Conservation (phyloP, 2,113 vertebrate species). For the Isurus oxyrinchus region DNA sequence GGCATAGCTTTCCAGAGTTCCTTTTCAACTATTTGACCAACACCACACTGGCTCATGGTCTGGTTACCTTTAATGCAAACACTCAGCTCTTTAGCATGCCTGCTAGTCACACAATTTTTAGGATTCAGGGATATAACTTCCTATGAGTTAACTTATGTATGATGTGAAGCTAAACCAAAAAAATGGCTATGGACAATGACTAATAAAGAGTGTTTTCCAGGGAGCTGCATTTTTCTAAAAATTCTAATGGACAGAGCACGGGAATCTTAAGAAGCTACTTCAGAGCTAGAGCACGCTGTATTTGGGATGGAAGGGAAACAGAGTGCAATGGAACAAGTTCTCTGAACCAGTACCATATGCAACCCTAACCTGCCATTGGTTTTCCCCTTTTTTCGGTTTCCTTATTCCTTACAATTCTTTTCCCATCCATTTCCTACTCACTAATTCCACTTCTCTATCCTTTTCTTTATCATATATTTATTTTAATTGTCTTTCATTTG, state of each 20-base stretch:
- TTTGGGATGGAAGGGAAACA: background rate
- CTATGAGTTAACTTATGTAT: too few relatives aligned
- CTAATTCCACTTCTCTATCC: background rate
- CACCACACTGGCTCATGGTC: too few relatives aligned
- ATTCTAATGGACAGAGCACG: background rate
- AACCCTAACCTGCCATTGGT: background rate
- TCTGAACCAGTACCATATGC: background rate
- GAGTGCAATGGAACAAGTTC: background rate
- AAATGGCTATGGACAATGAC: too few relatives aligned
- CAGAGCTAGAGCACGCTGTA: background rate
- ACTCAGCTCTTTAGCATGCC: too few relatives aligned
- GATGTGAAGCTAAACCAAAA: too few relatives aligned
- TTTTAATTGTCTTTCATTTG: background rate
- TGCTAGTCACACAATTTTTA: too few relatives aligned
- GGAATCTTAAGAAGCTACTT: background rate
- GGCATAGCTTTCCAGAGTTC: too few relatives aligned
- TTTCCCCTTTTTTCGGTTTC: background rate
- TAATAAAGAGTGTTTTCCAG: background rate
- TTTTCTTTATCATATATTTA: background rate
- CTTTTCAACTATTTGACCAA: too few relatives aligned
- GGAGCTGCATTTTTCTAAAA: background rate
- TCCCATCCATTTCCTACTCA: background rate
- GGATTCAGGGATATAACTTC: too few relatives aligned
- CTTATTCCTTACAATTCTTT: background rate
- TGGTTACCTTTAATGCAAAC: too few relatives aligned